Conservation (phyloP, 2,888 invertebrate species). For the Agrochola lychnidis region DNA sequence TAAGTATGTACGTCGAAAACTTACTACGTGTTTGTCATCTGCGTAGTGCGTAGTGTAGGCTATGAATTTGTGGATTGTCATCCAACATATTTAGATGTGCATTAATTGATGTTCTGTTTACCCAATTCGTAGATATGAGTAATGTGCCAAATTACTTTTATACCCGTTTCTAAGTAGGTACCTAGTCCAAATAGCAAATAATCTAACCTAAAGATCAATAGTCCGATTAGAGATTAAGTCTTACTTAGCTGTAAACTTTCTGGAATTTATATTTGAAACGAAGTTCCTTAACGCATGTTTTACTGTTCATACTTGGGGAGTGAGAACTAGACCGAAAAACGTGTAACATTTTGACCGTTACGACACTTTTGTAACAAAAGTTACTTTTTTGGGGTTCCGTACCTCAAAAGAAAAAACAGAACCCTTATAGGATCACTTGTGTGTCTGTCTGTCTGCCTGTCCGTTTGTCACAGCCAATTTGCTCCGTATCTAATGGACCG, state of each 20-base stretch:
- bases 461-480: too few relatives aligned
- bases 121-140: slow-evolving; percentile 8
- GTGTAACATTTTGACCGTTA: too few relatives aligned
- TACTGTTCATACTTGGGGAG: too few relatives aligned
- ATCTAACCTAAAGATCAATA: background rate
- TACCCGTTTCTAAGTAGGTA: background rate
- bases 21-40: slow-evolving; percentile 14
- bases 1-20: background rate
- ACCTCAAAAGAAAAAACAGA: too few relatives aligned
- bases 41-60: slow-evolving; percentile 7
- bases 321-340: too few relatives aligned
- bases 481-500: too few relatives aligned
- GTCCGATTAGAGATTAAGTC: background rate
- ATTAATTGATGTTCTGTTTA: slow-evolving; percentile 42
- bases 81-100: slow-evolving; percentile 3
- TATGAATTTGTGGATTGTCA: slow-evolving; percentile 53
- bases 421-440: too few relatives aligned
- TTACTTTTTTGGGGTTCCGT: too few relatives aligned
- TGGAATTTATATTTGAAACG: too few relatives aligned
- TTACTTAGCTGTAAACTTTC: background rate
- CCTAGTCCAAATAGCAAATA: background rate
- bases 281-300: too few relatives aligned
- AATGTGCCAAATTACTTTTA: slow-evolving; percentile 10
- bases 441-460: too few relatives aligned
- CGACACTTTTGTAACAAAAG: too few relatives aligned